phyloP scores from a whole-genome alignment of 2,888 invertebrate species.

The Acanthacorydalis orientalis region DNA sequence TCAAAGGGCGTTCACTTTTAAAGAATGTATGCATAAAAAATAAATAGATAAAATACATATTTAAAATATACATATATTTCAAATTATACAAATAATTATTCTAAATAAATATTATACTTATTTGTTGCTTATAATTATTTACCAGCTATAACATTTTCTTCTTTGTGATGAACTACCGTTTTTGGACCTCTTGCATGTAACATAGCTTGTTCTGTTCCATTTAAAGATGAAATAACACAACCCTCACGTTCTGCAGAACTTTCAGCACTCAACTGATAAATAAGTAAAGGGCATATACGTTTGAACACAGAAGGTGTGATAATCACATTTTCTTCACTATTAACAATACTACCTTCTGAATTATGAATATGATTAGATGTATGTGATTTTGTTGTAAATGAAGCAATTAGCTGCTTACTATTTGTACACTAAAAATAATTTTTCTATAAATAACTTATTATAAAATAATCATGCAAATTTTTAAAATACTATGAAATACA shows the following conservation, averaged over 20 bases:
- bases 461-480: neutral
- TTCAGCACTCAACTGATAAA: constrained; percentile 45
- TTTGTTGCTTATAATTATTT: too few species aligned
- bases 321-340: neutral
- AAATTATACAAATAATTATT: too few species aligned
- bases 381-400: neutral
- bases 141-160: too few species aligned
- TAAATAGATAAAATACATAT: too few species aligned
- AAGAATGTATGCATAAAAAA: too few species aligned
- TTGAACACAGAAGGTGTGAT: neutral
- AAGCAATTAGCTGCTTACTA: constrained; percentile 22
- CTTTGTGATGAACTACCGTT: too few species aligned
- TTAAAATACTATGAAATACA: constrained; percentile 15
- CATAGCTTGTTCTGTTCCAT: too few species aligned
- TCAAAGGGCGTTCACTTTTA: too few species aligned
- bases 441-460: neutral
- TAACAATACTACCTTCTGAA: constrained; percentile 7
- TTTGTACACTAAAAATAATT: constrained; percentile 28
- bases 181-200: too few species aligned
- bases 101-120: too few species aligned
- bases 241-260: constrained; percentile 26
- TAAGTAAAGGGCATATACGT: constrained; percentile 45
- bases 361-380: constrained; percentile 11
- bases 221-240: neutral
- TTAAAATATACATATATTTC: too few species aligned